phyloP scores from a whole-genome alignment of 1,140 invertebrate species.

The Solenopsis invicta region DNA sequence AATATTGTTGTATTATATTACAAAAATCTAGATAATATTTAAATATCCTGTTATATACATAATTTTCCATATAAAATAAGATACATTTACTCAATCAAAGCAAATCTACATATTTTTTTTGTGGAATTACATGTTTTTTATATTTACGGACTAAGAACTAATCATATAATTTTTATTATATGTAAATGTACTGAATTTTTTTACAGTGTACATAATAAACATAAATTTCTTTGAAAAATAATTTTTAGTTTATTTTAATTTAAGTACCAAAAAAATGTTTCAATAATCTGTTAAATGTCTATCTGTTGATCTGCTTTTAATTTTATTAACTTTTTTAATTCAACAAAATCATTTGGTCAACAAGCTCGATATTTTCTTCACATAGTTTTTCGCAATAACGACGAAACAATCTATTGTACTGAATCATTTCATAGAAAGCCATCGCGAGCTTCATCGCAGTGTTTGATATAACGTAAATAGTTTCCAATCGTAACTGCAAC shows the following conservation, averaged over 20 bases:
- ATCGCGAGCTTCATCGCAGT: not conserved
- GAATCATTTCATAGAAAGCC: conserved; percentile 2
- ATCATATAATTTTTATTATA: too few relatives aligned
- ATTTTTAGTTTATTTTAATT: not conserved
- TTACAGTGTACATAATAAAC: too few relatives aligned
- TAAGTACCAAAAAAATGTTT: not conserved
- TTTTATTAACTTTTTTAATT: not conserved
- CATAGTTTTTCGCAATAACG: not conserved
- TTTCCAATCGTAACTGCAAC: conserved; percentile 14
- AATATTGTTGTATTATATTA: too few relatives aligned
- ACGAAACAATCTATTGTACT: not conserved
- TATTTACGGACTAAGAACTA: too few relatives aligned
- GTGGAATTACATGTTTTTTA: too few relatives aligned
- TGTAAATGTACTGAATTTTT: too few relatives aligned
- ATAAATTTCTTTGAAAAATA: not conserved
- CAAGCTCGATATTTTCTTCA: not conserved
- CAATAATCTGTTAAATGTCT: not conserved
- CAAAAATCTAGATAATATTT: too few relatives aligned
- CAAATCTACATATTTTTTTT: too few relatives aligned
- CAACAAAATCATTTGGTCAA: not conserved
- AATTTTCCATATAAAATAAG: too few relatives aligned
- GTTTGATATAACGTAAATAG: conserved; percentile 17
- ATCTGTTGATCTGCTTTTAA: not conserved
- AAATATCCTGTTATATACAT: too few relatives aligned
- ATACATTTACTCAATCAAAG: too few relatives aligned